phyloP scores from a whole-genome alignment of 2,797 vertebrate genomes.

The Carapus acus region DNA sequence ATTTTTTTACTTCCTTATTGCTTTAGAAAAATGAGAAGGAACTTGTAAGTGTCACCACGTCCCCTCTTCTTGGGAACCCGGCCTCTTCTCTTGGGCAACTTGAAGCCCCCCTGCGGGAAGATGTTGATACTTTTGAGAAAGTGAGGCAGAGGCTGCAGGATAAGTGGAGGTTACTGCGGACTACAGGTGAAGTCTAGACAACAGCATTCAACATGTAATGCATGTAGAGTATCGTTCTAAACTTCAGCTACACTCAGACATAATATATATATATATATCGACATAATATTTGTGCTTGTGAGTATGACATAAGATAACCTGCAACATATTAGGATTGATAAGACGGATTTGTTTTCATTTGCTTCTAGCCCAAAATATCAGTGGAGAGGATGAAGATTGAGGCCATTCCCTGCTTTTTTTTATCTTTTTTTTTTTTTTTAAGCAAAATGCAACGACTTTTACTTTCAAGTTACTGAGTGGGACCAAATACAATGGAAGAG shows the following conservation, averaged over 20 bases:
- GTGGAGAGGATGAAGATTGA: conserved; percentile 31
- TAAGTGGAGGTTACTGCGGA: conserved; percentile 67
- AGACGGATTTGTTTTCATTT: conserved; percentile 5
- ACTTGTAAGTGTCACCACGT: conserved; percentile 46
- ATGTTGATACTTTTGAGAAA: conserved; percentile 55
- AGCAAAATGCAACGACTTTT: too few relatives aligned
- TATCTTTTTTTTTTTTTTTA: too few relatives aligned
- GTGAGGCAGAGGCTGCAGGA: conserved; percentile 57
- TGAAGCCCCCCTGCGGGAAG: conserved; percentile 35
- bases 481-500: too few relatives aligned
- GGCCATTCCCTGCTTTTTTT: not conserved
- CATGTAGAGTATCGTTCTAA: too few relatives aligned
- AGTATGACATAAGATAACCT: too few relatives aligned
- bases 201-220: not conserved
- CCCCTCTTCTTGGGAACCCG: conserved; percentile 61
- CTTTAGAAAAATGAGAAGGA: conserved; percentile 51
- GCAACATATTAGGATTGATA: too few relatives aligned
- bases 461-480: too few relatives aligned
- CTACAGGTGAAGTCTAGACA: conserved; percentile 44
- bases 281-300: too few relatives aligned
- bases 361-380: conserved; percentile 38
- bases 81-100: conserved; percentile 54
- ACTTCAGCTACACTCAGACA: not conserved
- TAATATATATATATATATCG: not conserved
- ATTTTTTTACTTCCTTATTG: too few relatives aligned